Evolutionary conservation across 2,113 vertebrate genomes (phyloP).

Genomic region (Panthera tigris): DNA sequence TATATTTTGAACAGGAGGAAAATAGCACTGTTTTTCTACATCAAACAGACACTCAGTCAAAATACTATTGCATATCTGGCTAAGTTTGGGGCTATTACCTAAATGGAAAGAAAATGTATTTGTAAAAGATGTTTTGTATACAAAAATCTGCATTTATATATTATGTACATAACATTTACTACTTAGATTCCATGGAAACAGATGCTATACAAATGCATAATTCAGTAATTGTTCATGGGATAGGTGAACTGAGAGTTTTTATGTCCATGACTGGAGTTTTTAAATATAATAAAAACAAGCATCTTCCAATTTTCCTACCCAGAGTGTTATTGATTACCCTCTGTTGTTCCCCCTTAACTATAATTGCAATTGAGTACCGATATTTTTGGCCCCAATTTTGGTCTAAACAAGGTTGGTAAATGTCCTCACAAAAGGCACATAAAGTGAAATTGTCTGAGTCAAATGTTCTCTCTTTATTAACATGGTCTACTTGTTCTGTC

Average conservation of each 20-base stretch:
- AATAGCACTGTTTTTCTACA: background rate
- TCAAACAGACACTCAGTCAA: background rate
- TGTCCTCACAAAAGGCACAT: background rate
- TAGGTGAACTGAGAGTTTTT: constrained; percentile 10
- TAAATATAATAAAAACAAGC: constrained; percentile 17
- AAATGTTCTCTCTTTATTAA: background rate
- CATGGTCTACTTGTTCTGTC: background rate
- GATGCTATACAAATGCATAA: constrained; percentile 10
- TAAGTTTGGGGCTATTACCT: constrained; percentile 19
- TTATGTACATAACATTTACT: constrained; percentile 14
- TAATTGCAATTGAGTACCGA: background rate
- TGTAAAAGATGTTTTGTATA: constrained; percentile 22
- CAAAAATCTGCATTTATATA: background rate
- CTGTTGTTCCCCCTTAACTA: background rate
- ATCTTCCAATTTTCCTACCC: background rate
- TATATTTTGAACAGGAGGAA: constrained; percentile 1
- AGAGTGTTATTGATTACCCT: background rate
- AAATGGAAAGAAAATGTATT: constrained; percentile 29
- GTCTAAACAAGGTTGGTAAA: background rate
- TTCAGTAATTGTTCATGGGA: background rate
- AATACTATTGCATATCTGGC: background rate
- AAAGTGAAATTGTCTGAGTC: background rate
- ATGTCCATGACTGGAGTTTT: background rate
- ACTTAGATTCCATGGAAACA: constrained; percentile 26
- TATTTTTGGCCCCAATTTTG: background rate